Base-by-base conservation (phyloP, 2,888 invertebrate genomes). In the Lucinisca nassula region DNA sequence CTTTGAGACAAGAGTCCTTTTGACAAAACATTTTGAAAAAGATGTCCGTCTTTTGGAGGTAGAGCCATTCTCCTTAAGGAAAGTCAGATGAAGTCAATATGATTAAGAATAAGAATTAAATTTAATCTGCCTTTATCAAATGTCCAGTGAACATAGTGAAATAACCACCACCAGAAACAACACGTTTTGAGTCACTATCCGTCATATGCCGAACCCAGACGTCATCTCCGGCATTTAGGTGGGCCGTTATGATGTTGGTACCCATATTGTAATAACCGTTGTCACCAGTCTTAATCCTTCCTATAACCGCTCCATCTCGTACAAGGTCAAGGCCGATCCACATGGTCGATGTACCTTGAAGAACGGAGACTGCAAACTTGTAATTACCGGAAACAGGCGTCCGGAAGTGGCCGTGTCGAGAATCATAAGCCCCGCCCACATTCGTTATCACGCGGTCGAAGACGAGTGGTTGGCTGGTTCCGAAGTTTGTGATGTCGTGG, bases 361-460 rank as follows among this genome's bases (percentile, higher is more conserved):
- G 87, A 35, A 87, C 76, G 14, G 88, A 85, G 55, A 90, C 70
- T 0, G 90, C 75, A 91, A 96, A 95, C 85, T 94, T 92, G 92
- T 94, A 96, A 8, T 95, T 94, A 30, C 95, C 96, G 81, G 94
- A 93, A 73, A 93, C 92, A 10, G 95, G 95, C n/a, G 95, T 95
- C 1, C 94, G 93, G 88, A 95, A 96, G 1, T 93, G 88, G 0
- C 95, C 95, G 8, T 95, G 93, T n/a, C 93, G 91, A n/a, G 88
- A 73, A 80, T 93, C 92, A 85, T 95, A 95, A n/a, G 92, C 95
- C 0, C 91, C 92, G n/a, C 96, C 95, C 17, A 95, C 91, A 84
- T 95, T 96, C 17, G 95, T 95, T 58, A 95, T 91, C 45, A 95
- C 93, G 32, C 93, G 91, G 89, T 95, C 95, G 84, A 95, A 95